These are phyloP conservation scores for Hyla sarda DNA, from an alignment of 2,113 vertebrate species.

Conservation along the genomic window DNA sequence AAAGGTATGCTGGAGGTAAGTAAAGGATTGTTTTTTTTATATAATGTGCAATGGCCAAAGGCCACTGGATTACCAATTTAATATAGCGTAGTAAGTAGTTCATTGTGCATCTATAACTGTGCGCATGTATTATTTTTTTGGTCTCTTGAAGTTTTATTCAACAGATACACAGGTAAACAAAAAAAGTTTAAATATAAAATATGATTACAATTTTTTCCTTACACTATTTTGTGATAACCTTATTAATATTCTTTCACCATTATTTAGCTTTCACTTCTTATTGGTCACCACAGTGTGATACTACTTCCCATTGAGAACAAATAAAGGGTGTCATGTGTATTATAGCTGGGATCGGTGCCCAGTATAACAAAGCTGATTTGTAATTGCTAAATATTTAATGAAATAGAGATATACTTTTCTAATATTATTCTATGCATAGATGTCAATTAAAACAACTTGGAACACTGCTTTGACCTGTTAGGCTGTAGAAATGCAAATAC, in stretches of 20 bases:
- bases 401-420: neutral
- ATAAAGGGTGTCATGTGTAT: neutral
- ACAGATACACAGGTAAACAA: too few species aligned
- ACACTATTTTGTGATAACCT: too few species aligned
- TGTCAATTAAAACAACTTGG: constrained; percentile 25
- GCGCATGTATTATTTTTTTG: too few species aligned
- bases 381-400: neutral
- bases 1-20: too few species aligned
- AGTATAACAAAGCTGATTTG: neutral
- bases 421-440: neutral
- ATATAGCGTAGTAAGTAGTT: too few species aligned
- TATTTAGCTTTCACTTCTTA: neutral
- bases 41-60: too few species aligned
- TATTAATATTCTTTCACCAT: too few species aligned
- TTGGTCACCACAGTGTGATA: neutral
- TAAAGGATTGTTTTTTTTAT: too few species aligned
- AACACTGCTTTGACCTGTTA: constrained; percentile 31
- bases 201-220: neutral
- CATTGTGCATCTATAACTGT: too few species aligned
- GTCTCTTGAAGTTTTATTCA: too few species aligned
- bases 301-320: neutral
- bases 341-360: neutral
- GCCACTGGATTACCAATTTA: too few species aligned
- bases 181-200: neutral
- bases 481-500: constrained; percentile 46